Base-by-base conservation (phyloP, 2,888 invertebrate species). In the Bombylius major region DNA sequence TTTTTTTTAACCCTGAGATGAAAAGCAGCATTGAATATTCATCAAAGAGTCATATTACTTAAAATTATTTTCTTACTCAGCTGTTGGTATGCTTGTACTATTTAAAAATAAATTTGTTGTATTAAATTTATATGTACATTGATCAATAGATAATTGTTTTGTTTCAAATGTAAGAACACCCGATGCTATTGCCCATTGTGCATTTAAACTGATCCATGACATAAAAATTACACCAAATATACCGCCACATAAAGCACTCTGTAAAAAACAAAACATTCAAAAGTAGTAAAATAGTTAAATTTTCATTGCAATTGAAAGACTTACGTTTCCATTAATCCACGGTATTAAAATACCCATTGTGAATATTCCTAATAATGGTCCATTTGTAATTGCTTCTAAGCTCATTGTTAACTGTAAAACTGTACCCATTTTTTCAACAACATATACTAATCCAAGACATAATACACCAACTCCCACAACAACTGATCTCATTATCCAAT, bases 381-480 rank as follows among this genome's bases (percentile, higher is more conserved):
- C 86, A 74, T 83, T 84, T 0, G 84, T 82, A 65, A 86, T 82
- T 0, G 84, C 82, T 65, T 84, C 82, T 50, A 84, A 70, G 1
- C 83, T 83, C 78, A 83, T 81, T 1, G 84, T 82, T 56, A 84
- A 70, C 68, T 83, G 81, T 7, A 82, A 66, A 9, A 87, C 82
- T 1, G 86, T 84, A 34, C 89, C 89, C 72, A 89, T 79, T 67
- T 84, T 83, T 64, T 89, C 83, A 1, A 86, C 86, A n/a, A 84
- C 73, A 62, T 85, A 83, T 4, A 86, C 86, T 36, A 86, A 70
- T 8, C 69, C 79, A 61, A 85, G 80, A 76, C 85, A 84, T 9
- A 87, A 67, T 5, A 78, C 69, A 42, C 90, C 90, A 60, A 86
- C 78, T 1, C 79, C 65, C 5, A 89, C 77, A 12, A 88, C 88